Percentiles rank a stretch among this genome's conserved stretches.
Conservation (phyloP, 2,888 invertebrate species). For the Cephus pulcher region DNA sequence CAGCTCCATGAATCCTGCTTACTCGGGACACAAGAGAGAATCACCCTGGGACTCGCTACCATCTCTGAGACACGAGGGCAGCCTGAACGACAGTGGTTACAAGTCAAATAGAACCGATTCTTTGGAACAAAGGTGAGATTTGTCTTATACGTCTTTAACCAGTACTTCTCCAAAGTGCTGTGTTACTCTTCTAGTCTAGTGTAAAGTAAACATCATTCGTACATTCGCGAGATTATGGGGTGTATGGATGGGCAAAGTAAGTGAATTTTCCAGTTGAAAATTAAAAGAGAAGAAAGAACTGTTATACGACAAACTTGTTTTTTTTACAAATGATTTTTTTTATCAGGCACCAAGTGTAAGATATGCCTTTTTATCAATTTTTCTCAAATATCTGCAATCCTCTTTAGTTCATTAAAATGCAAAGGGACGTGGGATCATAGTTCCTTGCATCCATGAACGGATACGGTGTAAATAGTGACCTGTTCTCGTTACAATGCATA, state of each 20-base stretch:
- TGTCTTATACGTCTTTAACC: not conserved
- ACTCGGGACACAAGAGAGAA: constrained; percentile 73
- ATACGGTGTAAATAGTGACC: constrained; percentile 17
- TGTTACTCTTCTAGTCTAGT: not conserved
- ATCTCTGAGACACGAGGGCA: constrained; percentile 85
- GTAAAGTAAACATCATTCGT: not conserved
- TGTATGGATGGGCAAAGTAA: not conserved
- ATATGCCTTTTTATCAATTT: no score
- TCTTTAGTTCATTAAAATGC: no score
- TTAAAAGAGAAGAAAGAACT: no score
- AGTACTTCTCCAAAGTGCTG: not conserved
- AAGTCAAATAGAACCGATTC: constrained; percentile 88
- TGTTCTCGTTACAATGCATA: constrained; percentile 34
- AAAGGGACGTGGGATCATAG: no score
- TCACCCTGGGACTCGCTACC: constrained; percentile 92
- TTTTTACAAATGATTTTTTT: no score
- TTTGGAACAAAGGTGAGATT: constrained; percentile 83
- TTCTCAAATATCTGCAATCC: no score
- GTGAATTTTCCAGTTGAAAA: not conserved
- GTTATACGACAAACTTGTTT: no score
- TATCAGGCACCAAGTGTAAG: no score
- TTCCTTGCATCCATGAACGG: not conserved
- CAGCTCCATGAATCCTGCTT: constrained; percentile 59
- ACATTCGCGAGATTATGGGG: not conserved
- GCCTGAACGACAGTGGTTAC: constrained; percentile 88